phyloP scores from a whole-genome alignment of 2,797 vertebrate species.

The Ceyx erithaca region DNA sequence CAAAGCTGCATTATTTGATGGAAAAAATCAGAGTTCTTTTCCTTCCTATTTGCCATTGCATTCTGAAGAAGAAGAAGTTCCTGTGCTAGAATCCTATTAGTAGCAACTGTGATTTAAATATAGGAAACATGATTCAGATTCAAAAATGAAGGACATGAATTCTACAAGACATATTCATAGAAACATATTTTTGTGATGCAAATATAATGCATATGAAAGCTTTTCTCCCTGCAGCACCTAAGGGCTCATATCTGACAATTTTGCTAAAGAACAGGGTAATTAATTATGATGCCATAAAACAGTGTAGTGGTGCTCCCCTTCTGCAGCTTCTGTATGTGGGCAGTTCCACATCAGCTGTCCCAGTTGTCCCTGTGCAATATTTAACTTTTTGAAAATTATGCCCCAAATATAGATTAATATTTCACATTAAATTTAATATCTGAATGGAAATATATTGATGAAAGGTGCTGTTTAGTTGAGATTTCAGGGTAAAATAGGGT shows the following conservation, averaged over 20 bases:
- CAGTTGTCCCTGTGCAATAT: background rate
- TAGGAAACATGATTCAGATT: background rate
- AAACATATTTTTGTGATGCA: background rate
- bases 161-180: background rate
- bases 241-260: slow-evolving; percentile 14
- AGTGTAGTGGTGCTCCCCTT: background rate
- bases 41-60: background rate
- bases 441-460: background rate
- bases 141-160: background rate
- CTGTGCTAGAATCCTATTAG: background rate
- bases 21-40: background rate
- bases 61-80: background rate
- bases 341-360: background rate
- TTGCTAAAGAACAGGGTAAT: slow-evolving; percentile 16
- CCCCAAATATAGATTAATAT: background rate
- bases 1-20: background rate
- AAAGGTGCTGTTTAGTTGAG: background rate
- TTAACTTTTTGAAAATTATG: background rate
- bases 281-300: slow-evolving; percentile 19
- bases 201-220: background rate
- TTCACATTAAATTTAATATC: slow-evolving; percentile 23
- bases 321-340: background rate
- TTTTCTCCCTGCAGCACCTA: background rate
- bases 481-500: slow-evolving; percentile 9
- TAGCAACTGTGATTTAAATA: background rate